A percentile compares a stretch with the other conserved stretches of the same genome.
Conservation (phyloP, 2,888 invertebrate genomes). For the Amphipyra tragopoginis region DNA sequence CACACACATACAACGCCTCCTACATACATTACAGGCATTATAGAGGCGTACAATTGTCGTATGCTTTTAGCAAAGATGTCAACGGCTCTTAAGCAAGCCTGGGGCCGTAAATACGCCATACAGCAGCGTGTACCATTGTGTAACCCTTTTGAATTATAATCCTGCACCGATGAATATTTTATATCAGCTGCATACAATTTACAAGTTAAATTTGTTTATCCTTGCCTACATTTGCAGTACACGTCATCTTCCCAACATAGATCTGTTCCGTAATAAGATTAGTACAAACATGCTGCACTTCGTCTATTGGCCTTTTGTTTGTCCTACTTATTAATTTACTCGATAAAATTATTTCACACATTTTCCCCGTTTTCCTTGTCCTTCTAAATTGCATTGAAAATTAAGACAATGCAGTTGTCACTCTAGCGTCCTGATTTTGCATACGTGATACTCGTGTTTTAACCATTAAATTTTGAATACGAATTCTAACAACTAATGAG, state of each 20-base stretch:
- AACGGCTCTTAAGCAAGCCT: slow-evolving; percentile 48
- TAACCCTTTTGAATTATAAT: slow-evolving; percentile 48
- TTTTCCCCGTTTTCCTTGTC: slow-evolving; percentile 22
- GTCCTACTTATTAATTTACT: slow-evolving; percentile 13
- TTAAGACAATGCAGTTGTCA: not conserved
- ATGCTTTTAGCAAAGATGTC: slow-evolving; percentile 54
- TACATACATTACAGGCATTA: slow-evolving; percentile 19
- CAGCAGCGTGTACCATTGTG: slow-evolving; percentile 41
- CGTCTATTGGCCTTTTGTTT: slow-evolving; percentile 33
- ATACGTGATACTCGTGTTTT: not conserved
- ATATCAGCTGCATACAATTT: slow-evolving; percentile 49
- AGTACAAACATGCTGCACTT: slow-evolving; percentile 30
- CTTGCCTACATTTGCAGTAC: slow-evolving; percentile 39
- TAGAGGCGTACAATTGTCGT: slow-evolving; percentile 34
- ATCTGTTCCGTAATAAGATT: slow-evolving; percentile 49
- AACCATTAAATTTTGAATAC: not conserved
- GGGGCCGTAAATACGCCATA: slow-evolving; percentile 33
- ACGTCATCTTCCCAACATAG: slow-evolving; percentile 52
- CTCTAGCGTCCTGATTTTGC: not conserved
- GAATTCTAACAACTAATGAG: not conserved
- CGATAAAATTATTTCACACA: slow-evolving; percentile 14
- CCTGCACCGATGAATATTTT: slow-evolving; percentile 50
- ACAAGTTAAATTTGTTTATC: slow-evolving; percentile 50
- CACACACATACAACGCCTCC: slow-evolving; percentile 25
- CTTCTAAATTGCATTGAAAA: slow-evolving; percentile 19